These are phyloP conservation scores for Synergus umbraculus DNA, from an alignment of 2,888 invertebrate species.

Conservation along the genomic window DNA sequence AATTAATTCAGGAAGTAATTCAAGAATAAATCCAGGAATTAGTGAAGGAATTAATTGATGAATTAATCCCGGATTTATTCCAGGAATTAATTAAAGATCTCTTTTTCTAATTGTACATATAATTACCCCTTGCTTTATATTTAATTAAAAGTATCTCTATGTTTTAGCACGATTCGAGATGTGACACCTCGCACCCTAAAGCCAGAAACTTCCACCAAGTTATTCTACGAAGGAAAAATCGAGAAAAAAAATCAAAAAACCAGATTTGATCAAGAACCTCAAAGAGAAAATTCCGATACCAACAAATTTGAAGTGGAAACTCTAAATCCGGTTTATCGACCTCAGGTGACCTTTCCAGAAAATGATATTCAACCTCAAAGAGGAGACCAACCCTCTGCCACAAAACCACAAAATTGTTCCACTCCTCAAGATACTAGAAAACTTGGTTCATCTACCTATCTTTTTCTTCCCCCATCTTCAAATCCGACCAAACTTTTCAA, in stretches of 20 bases:
- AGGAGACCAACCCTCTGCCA: background rate
- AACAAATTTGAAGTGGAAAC: conserved; percentile 21
- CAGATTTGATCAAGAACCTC: background rate
- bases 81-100: background rate
- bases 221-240: background rate
- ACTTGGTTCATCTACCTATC: conserved; percentile 6
- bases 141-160: background rate
- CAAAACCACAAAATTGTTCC: conserved; percentile 1
- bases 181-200: background rate
- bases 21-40: background rate
- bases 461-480: conserved; percentile 1
- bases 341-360: conserved; percentile 44
- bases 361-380: conserved; percentile 5
- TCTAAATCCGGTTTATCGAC: conserved; percentile 51
- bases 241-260: background rate
- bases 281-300: background rate
- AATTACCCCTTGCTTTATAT: background rate
- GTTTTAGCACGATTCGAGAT: background rate
- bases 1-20: background rate
- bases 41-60: background rate
- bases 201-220: background rate
- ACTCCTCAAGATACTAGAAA: background rate
- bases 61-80: background rate
- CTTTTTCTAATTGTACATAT: background rate
- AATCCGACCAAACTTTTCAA: background rate